Percentiles rank a stretch among this genome's conserved stretches.
These are phyloP conservation scores for Eretmocerus hayati DNA, from an alignment of 2,888 invertebrate genomes.

Conservation along the genomic window DNA sequence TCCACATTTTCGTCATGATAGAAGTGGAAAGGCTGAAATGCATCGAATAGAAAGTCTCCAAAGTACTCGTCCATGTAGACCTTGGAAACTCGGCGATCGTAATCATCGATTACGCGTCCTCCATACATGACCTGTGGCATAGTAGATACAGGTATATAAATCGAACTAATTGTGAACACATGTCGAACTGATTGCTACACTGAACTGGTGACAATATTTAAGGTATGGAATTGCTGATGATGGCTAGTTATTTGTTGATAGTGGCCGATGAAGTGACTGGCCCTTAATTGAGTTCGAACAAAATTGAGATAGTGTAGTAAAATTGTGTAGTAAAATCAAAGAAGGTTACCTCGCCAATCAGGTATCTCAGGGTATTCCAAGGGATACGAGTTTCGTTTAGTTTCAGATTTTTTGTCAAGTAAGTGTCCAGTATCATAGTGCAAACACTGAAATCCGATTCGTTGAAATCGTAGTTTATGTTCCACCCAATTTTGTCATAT, in stretches of 20 bases:
- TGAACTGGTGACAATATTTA: too few relatives aligned
- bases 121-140: constrained; percentile 79
- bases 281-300: too few relatives aligned
- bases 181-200: too few relatives aligned
- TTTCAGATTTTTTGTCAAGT: constrained; percentile 64
- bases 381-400: constrained; percentile 62
- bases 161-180: too few relatives aligned
- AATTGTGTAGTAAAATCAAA: background rate
- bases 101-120: constrained; percentile 86
- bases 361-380: constrained; percentile 85
- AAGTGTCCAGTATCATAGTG: constrained; percentile 76
- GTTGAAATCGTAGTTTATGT: constrained; percentile 88
- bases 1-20: constrained; percentile 67
- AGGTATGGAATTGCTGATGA: too few relatives aligned
- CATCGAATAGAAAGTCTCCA: constrained; percentile 89
- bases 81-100: constrained; percentile 76
- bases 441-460: constrained; percentile 89
- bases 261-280: too few relatives aligned
- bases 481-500: constrained; percentile 93
- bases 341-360: constrained; percentile 86
- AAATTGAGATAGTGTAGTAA: background rate
- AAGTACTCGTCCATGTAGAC: constrained; percentile 93
- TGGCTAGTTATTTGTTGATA: too few relatives aligned
- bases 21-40: constrained; percentile 87
- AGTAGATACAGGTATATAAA: too few relatives aligned